These are phyloP conservation scores for Drosophila suzukii DNA, from an alignment of 1,140 invertebrate genomes.

Conservation along the genomic window DNA sequence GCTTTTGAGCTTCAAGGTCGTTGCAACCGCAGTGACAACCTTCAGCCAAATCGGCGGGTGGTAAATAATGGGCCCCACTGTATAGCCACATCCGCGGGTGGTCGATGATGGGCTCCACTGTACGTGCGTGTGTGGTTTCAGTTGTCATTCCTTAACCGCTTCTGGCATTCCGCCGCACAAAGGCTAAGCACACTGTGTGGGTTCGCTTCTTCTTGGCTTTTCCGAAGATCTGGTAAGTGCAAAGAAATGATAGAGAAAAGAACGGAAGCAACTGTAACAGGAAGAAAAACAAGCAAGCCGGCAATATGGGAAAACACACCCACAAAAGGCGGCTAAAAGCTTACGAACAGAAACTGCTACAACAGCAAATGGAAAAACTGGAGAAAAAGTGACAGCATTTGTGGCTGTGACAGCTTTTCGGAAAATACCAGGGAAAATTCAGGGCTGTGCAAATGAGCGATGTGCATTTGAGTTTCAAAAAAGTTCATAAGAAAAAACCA, in stretches of 20 bases:
- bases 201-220: constrained; percentile 7
- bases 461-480: constrained; percentile 21
- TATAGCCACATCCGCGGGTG: constrained; percentile 21
- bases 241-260: constrained; percentile 21
- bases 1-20: constrained; percentile 34
- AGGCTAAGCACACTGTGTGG: constrained; percentile 23
- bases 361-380: constrained; percentile 17
- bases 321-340: constrained; percentile 65
- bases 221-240: constrained; percentile 19
- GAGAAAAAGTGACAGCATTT: constrained; percentile 24
- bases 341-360: constrained; percentile 33
- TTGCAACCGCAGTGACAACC: constrained; percentile 35
- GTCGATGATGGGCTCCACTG: constrained; percentile 17
- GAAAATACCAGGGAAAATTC: neutral
- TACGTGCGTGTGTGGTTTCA: constrained; percentile 21
- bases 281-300: constrained; percentile 22
- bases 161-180: constrained; percentile 28
- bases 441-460: constrained; percentile 30
- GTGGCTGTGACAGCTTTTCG: constrained; percentile 23
- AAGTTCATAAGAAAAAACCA: constrained; percentile 9
- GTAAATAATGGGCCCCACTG: constrained; percentile 14
- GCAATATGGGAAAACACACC: constrained; percentile 31
- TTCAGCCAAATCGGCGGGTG: constrained; percentile 31
- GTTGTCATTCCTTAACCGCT: constrained; percentile 39
- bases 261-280: constrained; percentile 29